Conservation (phyloP, 2,113 vertebrate genomes). For the Leptobrachium leishanense region DNA sequence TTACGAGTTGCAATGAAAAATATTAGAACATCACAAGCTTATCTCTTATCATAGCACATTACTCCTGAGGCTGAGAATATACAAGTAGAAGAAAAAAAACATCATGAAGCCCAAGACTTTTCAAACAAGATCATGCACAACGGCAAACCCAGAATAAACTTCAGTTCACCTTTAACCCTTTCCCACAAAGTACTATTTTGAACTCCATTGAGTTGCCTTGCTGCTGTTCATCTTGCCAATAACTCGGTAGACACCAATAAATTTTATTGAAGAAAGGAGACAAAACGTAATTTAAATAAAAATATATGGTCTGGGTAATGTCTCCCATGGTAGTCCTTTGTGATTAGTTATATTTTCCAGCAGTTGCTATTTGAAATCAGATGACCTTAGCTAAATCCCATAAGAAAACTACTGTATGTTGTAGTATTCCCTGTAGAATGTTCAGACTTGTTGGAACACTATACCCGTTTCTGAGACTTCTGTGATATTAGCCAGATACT, state of each 20-base stretch:
- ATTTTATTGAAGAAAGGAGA: constrained; percentile 27
- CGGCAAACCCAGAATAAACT: constrained; percentile 35
- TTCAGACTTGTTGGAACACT: neutral
- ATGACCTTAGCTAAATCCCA: constrained; percentile 17
- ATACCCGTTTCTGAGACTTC: constrained; percentile 7
- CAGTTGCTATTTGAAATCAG: neutral
- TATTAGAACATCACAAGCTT: too few relatives aligned
- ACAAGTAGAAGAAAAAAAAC: neutral
- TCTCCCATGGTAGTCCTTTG: constrained; percentile 19
- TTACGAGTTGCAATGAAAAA: too few relatives aligned
- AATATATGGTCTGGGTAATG: constrained; percentile 8
- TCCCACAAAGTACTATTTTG: constrained; percentile 33
- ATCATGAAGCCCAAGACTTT: neutral
- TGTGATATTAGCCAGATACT: constrained; percentile 48
- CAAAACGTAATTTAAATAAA: constrained; percentile 32
- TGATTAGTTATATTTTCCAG: neutral
- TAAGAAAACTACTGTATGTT: constrained; percentile 6
- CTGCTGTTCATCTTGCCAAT: constrained; percentile 43
- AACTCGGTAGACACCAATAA: neutral
- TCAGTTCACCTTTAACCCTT: constrained; percentile 40
- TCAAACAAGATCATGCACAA: neutral
- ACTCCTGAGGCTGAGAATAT: neutral
- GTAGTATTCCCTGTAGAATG: constrained; percentile 24
- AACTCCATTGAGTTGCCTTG: constrained; percentile 4
- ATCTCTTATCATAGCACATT: neutral